A percentile compares a stretch with the other conserved stretches of the same genome.
Conservation (phyloP, 2,888 invertebrate species). For the Catocala nupta region DNA sequence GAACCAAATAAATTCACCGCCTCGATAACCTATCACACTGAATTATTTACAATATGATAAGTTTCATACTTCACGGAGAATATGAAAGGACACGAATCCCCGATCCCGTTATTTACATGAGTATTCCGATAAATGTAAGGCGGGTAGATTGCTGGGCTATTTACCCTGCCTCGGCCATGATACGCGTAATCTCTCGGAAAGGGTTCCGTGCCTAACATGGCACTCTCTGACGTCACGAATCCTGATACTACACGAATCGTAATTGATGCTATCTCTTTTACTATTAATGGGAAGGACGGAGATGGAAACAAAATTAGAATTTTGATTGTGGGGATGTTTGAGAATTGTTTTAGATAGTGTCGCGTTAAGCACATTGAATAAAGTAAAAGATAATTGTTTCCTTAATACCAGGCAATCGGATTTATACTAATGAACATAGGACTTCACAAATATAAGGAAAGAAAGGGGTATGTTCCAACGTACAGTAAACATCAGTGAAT, state of each 20-base stretch:
- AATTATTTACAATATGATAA: conserved; percentile 57
- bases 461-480: no score
- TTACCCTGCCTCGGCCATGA: conserved; percentile 70
- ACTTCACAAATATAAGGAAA: no score
- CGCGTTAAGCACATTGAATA: not conserved
- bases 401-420: not conserved
- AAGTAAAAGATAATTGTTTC: not conserved
- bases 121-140: conserved; percentile 74
- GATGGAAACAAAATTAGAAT: conserved; percentile 18
- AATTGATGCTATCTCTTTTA: conserved; percentile 48
- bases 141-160: conserved; percentile 63
- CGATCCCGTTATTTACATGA: conserved; percentile 77
- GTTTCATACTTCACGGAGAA: conserved; percentile 47
- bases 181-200: conserved; percentile 80
- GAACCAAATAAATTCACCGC: conserved; percentile 24
- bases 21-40: conserved; percentile 27
- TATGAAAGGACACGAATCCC: conserved; percentile 68
- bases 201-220: conserved; percentile 62
- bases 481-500: no score
- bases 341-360: conserved; percentile 10
- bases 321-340: conserved; percentile 13
- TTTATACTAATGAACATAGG: no score
- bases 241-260: conserved; percentile 43
- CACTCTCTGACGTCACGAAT: conserved; percentile 53
- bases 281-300: conserved; percentile 18